Evolutionary conservation across 2,113 vertebrate species (phyloP), one percentile per base, ranked within the genome.

Genomic region (Calonectris borealis): DNA sequence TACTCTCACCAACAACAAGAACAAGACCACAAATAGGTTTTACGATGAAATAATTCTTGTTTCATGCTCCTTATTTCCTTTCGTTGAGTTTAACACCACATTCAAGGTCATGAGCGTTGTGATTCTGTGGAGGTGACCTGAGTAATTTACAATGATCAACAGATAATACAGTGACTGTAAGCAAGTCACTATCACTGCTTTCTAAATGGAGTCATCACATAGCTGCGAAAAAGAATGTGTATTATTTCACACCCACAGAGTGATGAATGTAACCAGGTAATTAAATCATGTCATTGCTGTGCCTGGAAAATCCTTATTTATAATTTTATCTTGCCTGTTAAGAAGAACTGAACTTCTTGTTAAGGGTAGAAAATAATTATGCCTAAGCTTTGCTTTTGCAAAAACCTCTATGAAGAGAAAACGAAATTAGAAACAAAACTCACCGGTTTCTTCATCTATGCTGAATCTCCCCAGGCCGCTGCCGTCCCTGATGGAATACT

Each of bases 371-470:
- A 95, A 94, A 70, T 17, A 88, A 93, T 60, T 51, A 94, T 6
- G 10, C 14, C 29, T 51, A 40, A 42, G 49, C 9, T 90, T 68
- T 48, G 27, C n/a, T 91, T 86, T 34, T 78, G 38, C 22, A 80
- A 89, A 89, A 70, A 26, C 0, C 32, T 57, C 51, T 52, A 11
- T 1, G 10, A 78, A 83, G 6, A 8, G 5, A 54, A 93, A 73
- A 71, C 24, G 18, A 85, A 80, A 83, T 78, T 4, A 85, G 51
- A 83, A 95, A 80, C 29, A 83, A 81, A 88, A 98, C 98, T 98
- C 97, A 99, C 99, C 99, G 3, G 99, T 99, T 97, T 99, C 99
- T 84, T 99, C 99, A 66, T 99, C 99, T 19, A 99, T 99, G 78
- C 98, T 98, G 96, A 99, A 99, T 60, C 99, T 98, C 42, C 99